Conservation (phyloP, 2,888 invertebrate genomes). For the Campopleginae sp. region DNA sequence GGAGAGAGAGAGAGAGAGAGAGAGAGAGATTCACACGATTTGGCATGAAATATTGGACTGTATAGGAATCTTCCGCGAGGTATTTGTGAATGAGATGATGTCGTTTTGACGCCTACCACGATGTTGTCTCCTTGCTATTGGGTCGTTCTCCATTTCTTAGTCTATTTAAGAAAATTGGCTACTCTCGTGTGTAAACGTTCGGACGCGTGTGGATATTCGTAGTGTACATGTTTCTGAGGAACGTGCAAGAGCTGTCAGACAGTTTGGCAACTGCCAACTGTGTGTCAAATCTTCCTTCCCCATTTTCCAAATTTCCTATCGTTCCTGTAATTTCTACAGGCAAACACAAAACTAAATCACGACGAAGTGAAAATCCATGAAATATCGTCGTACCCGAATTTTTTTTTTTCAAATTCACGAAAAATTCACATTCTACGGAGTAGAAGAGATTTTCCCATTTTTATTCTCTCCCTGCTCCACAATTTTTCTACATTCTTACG, state of each 20-base stretch:
- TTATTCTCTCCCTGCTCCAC: no score
- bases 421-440: not conserved
- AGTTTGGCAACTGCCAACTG: constrained; percentile 68
- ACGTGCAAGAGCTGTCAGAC: constrained; percentile 60
- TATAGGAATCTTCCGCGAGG: constrained; percentile 26
- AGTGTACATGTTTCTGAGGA: not conserved
- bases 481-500: not conserved
- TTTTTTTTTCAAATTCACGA: not conserved
- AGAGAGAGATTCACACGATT: constrained; percentile 16
- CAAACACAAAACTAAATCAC: not conserved
- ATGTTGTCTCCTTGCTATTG: not conserved
- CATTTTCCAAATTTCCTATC: not conserved
- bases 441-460: not conserved
- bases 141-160: constrained; percentile 29
- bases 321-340: not conserved
- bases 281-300: constrained; percentile 25
- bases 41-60: constrained; percentile 14
- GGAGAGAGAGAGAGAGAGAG: not conserved
- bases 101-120: constrained; percentile 55
- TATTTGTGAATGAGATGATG: constrained; percentile 68
- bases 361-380: not conserved
- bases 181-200: not conserved
- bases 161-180: constrained; percentile 51
- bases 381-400: not conserved
- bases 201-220: not conserved